Evolutionary conservation across 2,888 invertebrate species (phyloP), one percentile per base, ranked within the genome.

Genomic region (Lysandra bellargus): DNA sequence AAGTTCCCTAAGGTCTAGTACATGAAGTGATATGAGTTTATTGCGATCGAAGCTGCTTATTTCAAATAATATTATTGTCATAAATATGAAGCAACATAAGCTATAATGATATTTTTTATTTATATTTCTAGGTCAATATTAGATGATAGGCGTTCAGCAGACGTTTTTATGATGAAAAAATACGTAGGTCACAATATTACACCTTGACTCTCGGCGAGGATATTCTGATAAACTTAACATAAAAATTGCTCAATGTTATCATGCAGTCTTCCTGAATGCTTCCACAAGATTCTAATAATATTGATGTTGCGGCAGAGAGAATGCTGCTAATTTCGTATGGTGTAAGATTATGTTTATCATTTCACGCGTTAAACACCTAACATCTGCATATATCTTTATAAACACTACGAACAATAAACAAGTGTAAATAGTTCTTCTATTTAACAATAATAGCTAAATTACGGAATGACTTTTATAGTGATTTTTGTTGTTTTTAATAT

Each of bases 401-500:
- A 30, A 40, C 49, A 69, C 78, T 44, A 61, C 61, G 79, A 80
- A 80, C 80, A 78, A 69, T 80, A 79, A 81, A 82, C 81, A 79
- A 81, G 75, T 82, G 81, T 82, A 82, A 82, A 80, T 82, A 81
- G 44, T 69, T 73, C 60, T 53, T 73, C 75, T 40, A 76, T 78
- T 77, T 77, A 53, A 78, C 73, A 78, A 78, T n/a, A 49, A 74
- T 74, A 49, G 49, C 44, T 75, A 49, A 75, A 49, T 75, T 44
- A 44, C 23, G 75, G 44, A 49, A 44, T 44, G 75, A 75, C 75
- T 75, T 75, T 76, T 12, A 64, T 80, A 82, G 82, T 82, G 82
- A 83, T 83, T 82, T 73, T 81, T 82, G 82, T 81, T 82, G 81
- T 79, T 79, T 78, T 78, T 76, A 33, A 60, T 69, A 37, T 37